These are phyloP conservation scores for Gallinago undulata DNA, from an alignment of 2,113 vertebrate genomes.

Conservation along the genomic window DNA sequence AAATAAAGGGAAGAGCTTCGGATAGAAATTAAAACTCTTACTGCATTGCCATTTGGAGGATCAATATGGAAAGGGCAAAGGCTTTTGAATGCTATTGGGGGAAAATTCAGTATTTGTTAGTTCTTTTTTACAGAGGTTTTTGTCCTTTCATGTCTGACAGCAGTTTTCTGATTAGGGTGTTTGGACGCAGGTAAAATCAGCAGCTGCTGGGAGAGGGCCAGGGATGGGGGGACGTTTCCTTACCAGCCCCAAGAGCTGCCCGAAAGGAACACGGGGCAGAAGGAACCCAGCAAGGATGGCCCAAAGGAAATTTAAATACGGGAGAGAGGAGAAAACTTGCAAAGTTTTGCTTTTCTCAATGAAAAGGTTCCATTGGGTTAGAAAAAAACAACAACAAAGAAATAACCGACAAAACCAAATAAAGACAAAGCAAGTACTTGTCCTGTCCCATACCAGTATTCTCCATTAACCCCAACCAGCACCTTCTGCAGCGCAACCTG, in stretches of 20 bases:
- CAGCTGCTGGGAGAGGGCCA: neutral
- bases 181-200: neutral
- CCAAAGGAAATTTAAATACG: neutral
- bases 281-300: neutral
- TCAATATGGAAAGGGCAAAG: conserved; percentile 26
- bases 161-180: neutral
- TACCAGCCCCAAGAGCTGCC: neutral
- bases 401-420: neutral
- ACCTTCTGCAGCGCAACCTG: neutral
- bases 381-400: neutral
- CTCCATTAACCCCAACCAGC: neutral
- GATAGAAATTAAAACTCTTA: conserved; percentile 15
- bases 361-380: neutral
- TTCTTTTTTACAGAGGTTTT: neutral
- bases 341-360: neutral
- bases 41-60: conserved; percentile 22
- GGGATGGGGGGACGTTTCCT: neutral
- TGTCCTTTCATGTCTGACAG: neutral
- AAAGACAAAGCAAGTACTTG: neutral
- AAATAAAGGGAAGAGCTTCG: neutral
- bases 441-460: neutral
- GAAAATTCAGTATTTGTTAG: neutral
- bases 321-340: neutral
- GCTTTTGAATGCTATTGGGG: neutral
- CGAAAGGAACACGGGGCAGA: neutral